Conservation (phyloP, 1,140 invertebrate genomes). For the Leptinotarsa defecta region DNA sequence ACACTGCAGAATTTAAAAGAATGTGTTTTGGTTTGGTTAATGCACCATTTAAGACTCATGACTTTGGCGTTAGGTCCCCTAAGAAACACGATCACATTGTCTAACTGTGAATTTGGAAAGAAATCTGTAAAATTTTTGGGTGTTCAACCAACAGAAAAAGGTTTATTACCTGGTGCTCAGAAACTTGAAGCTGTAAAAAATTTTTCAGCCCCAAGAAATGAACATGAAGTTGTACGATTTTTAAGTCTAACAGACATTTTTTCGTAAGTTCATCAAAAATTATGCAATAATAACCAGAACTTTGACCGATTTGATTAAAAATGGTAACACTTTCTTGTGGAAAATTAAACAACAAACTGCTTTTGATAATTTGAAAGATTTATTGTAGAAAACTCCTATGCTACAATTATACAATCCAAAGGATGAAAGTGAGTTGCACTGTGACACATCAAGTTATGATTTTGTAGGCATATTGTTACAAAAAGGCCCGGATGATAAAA, state of each 20-base stretch:
- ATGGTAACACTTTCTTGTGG: constrained; percentile 42
- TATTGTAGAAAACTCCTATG: not conserved
- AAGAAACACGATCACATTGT: too few relatives aligned
- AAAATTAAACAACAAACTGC: constrained; percentile 28
- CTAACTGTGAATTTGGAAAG: too few relatives aligned
- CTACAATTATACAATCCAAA: constrained; percentile 15
- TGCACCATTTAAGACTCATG: too few relatives aligned
- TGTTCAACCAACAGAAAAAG: too few relatives aligned
- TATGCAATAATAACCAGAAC: constrained; percentile 44
- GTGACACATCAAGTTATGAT: constrained; percentile 19
- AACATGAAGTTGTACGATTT: too few relatives aligned
- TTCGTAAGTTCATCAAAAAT: constrained; percentile 39
- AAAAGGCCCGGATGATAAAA: constrained; percentile 29
- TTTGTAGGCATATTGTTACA: constrained; percentile 25
- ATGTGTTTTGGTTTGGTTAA: too few relatives aligned
- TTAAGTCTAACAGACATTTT: constrained; percentile 28
- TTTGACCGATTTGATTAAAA: constrained; percentile 42
- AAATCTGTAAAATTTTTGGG: too few relatives aligned
- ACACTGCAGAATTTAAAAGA: too few relatives aligned
- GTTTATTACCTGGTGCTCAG: too few relatives aligned
- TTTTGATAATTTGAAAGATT: constrained; percentile 41
- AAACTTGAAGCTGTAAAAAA: too few relatives aligned
- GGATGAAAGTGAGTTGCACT: constrained; percentile 32
- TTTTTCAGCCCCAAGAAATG: too few relatives aligned
- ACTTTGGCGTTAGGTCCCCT: too few relatives aligned